Base-by-base conservation (phyloP, 1,140 invertebrate genomes). In the Papilio machaon region DNA sequence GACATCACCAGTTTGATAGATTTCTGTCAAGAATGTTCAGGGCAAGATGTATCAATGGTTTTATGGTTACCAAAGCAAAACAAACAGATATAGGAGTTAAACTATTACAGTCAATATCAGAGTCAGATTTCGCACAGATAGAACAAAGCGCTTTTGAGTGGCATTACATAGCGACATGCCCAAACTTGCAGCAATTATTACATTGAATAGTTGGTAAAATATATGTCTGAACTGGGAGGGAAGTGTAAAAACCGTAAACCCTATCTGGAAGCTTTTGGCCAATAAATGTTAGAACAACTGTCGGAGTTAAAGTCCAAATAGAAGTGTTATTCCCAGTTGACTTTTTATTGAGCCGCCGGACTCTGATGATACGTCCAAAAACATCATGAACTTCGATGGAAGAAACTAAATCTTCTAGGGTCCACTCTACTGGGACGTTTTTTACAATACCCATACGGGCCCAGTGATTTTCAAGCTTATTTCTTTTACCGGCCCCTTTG, bases 261-360 rank as follows among this genome's bases (percentile, higher is more conserved):
- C 49, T 64, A 8, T 73, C 43, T 10, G 84, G 82, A 1, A 83
- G 73, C n/a, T 70, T 79, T 60, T 85, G 82, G 7, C 84, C 80
- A 10, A 17, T 23, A n/a, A 85, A 83, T n/a, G 84, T 85, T 35
- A 84, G 8, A 10, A 82, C 81, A 76, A 82, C 73, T 15, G 81
- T 80, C 17, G 54, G 64, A 5, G 80, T 83, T 6, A 82, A 30
- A 74, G 13, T 52, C 74, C 81, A 77, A 64, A 5, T 35, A 9
- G 46, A 0, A 11, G 17, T 2, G 5, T 19, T 19, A 60, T 60
- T 19, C 7, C 19, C 54, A 60, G 2, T 19, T 9, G 54, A 60
- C n/a, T 60, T 60, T 60, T 47, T 64, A 17, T 76, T 77, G 10
- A 82, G 54, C 5, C 54, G 38, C 7, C n/a, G n/a, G n/a, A n/a